Percentiles rank a stretch among this genome's conserved stretches.
Conservation (phyloP, 2,888 invertebrate species). For the Epistrophella euchroma region DNA sequence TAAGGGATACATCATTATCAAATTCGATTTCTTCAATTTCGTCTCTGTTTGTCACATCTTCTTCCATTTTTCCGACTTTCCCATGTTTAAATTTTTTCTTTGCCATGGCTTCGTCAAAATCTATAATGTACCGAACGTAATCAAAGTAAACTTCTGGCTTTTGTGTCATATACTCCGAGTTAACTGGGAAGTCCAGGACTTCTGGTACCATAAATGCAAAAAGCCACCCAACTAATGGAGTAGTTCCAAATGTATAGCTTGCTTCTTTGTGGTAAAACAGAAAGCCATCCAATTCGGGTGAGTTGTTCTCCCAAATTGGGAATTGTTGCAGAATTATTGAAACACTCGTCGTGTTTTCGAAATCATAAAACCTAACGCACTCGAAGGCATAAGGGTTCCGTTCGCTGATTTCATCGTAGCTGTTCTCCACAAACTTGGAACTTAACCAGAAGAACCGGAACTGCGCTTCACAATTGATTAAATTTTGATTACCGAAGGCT, state of each 20-base stretch:
- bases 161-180: slow-evolving; percentile 82
- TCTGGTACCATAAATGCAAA: slow-evolving; percentile 95
- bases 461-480: slow-evolving; percentile 85
- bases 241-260: slow-evolving; percentile 90
- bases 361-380: slow-evolving; percentile 78
- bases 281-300: slow-evolving; percentile 90
- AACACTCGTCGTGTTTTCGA: slow-evolving; percentile 78
- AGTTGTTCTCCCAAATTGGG: slow-evolving; percentile 81
- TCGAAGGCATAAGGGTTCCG: slow-evolving; percentile 78
- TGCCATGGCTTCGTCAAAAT: slow-evolving; percentile 83
- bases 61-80: slow-evolving; percentile 54
- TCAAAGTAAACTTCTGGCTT: slow-evolving; percentile 85
- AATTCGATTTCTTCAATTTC: slow-evolving; percentile 1
- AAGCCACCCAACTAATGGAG: slow-evolving; percentile 96
- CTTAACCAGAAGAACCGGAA: slow-evolving; percentile 94
- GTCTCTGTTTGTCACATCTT: neutral
- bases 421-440: slow-evolving; percentile 88
- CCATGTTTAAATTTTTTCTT: slow-evolving; percentile 65
- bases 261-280: slow-evolving; percentile 95
- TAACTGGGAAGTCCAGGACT: slow-evolving; percentile 84
- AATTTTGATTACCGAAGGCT: slow-evolving; percentile 80
- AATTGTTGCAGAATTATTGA: slow-evolving; percentile 78
- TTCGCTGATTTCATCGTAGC: slow-evolving; percentile 55
- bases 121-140: slow-evolving; percentile 85
- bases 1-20: neutral